These are phyloP conservation scores for Meandrusa payeni DNA, from an alignment of 2,888 invertebrate species.

Conservation along the genomic window DNA sequence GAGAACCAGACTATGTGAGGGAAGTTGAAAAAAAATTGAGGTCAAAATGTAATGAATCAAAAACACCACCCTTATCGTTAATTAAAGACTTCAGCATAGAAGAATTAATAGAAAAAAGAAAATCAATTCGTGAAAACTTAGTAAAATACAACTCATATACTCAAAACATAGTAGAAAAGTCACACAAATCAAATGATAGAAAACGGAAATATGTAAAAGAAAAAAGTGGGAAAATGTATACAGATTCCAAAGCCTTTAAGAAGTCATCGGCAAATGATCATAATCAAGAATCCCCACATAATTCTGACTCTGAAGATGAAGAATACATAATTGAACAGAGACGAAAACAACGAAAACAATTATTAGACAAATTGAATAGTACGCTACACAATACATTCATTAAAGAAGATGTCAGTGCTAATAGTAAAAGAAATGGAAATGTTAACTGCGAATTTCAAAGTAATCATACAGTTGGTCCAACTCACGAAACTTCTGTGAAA, in stretches of 20 bases:
- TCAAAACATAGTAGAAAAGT: constrained; percentile 33
- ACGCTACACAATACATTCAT: constrained; percentile 29
- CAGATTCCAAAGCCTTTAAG: constrained; percentile 22
- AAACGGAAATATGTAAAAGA: constrained; percentile 34
- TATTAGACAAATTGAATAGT: constrained; percentile 81
- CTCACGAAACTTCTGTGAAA: constrained; percentile 54
- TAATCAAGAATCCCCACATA: constrained; percentile 79
- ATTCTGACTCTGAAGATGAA: constrained; percentile 89
- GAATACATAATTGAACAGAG: constrained; percentile 94
- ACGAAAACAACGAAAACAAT: constrained; percentile 91
- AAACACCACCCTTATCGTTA: constrained; percentile 63
- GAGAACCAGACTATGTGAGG: constrained; percentile 40
- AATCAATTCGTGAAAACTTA: constrained; percentile 56
- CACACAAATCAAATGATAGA: constrained; percentile 26
- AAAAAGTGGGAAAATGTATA: background rate
- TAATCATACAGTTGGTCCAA: constrained; percentile 38
- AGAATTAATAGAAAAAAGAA: constrained; percentile 58
- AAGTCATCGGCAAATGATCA: constrained; percentile 68
- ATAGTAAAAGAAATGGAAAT: constrained; percentile 37
- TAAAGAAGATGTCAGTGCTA: constrained; percentile 29
- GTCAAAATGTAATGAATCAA: constrained; percentile 40
- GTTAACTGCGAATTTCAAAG: too few relatives aligned
- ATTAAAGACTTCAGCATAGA: constrained; percentile 47
- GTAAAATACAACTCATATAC: constrained; percentile 45
- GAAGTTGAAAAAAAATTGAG: constrained; percentile 33